Base-by-base conservation (phyloP, 1,140 invertebrate species). In the Olivierus martensii region DNA sequence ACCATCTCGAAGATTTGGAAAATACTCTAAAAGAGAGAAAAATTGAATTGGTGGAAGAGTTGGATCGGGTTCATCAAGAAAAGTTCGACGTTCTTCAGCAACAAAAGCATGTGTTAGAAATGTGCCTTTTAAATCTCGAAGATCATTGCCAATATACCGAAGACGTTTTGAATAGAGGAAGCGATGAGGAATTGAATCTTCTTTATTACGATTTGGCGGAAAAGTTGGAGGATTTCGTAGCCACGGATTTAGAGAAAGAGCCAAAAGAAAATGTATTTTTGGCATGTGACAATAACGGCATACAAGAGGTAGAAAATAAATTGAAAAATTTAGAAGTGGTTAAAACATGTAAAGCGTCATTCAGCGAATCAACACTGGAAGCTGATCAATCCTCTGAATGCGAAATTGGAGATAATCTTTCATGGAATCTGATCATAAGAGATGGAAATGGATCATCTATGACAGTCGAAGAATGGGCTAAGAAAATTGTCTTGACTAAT, bases 151-250 rank as follows among this genome's bases (percentile, higher is more conserved):
- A 69, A 19, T 65, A 72, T 45, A 73, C 71, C 5, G 69, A 74
- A 55, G 69, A 71, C 47, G 69, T 72, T 9, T 55, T 76, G 10
- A 62, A 61, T 5, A 65, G 69, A 59, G 72, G 72, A 17, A 70
- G 66, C 51, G 71, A 71, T 50, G 75, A 69, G 15, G 73, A 75
- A 56, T 67, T 76, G 21, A 63, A 75, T 17, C 63, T 76, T 42
- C 67, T 75, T 15, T 73, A 71, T 59, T 42, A 17, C n/a, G 45
- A 75, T 63, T 69, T 75, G 60, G 66, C 67, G 15, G 70, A 73
- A 50, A 67, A 71, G 50, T 54, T 75, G 15, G 64, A 69, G 41
- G 70, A 73, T 43, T 66, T 73, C 22, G 66, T 63, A 15, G 58
- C 65, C 46, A 60, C 67, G 57, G 61, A 66, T 28, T 52, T 70